phyloP scores from a whole-genome alignment of 2,797 vertebrate genomes.

The Poeciliopsis gracilis region DNA sequence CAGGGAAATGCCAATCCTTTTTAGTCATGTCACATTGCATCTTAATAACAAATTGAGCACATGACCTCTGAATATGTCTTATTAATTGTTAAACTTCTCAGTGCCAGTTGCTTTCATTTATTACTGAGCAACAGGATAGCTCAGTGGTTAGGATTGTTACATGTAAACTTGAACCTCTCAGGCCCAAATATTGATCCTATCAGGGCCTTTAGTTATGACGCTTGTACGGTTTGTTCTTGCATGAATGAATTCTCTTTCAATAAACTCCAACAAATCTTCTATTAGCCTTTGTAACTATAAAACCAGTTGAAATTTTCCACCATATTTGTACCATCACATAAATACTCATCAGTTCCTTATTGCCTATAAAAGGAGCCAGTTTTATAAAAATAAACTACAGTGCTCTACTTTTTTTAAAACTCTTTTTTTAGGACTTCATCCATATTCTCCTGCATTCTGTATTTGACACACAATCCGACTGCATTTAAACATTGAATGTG shows the following conservation, averaged over 20 bases:
- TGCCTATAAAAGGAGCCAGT: neutral
- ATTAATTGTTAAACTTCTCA: neutral
- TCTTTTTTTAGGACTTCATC: conserved; percentile 12
- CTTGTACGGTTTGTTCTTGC: neutral
- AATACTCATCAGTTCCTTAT: neutral
- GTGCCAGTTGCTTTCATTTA: neutral
- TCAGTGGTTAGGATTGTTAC: neutral
- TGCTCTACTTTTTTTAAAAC: conserved; percentile 7
- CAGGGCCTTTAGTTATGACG: neutral
- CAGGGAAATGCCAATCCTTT: neutral
- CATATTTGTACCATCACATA: neutral
- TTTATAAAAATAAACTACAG: neutral
- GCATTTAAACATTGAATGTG: neutral
- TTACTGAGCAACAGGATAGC: neutral
- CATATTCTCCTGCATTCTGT: conserved; percentile 2
- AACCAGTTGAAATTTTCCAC: neutral
- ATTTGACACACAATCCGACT: conserved; percentile 2
- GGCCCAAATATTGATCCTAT: neutral
- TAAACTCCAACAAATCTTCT: neutral
- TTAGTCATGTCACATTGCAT: neutral
- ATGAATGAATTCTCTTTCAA: neutral
- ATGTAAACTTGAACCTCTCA: neutral
- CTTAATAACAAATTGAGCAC: neutral
- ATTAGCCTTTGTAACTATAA: neutral
- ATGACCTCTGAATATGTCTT: neutral